Percentiles rank a stretch among this genome's conserved stretches.
These are phyloP conservation scores for Trinorchestia longiramus DNA, from an alignment of 1,140 invertebrate species.

Conservation along the genomic window DNA sequence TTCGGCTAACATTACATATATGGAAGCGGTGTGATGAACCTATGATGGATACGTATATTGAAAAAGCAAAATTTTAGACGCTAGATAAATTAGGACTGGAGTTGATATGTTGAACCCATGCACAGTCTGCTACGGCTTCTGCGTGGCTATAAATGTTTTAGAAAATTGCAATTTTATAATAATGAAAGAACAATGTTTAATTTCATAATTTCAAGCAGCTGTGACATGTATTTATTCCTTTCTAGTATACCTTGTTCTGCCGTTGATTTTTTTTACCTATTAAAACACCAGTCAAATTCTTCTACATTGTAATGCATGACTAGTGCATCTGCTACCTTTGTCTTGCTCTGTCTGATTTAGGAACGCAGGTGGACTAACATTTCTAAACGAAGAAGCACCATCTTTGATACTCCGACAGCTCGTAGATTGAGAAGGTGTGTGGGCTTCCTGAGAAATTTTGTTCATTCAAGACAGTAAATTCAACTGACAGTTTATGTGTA, in stretches of 20 bases:
- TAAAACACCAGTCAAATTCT: background rate
- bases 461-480: background rate
- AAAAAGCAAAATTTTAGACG: no score
- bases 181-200: no score
- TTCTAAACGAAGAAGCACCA: background rate
- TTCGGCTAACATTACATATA: no score
- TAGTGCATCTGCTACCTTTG: background rate
- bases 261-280: background rate
- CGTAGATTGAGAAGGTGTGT: background rate
- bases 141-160: no score
- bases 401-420: background rate
- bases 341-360: background rate
- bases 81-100: no score
- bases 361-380: background rate
- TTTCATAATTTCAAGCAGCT: no score
- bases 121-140: no score
- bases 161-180: no score
- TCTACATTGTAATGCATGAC: background rate
- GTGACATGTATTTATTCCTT: background rate
- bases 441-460: background rate
- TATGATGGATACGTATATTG: no score
- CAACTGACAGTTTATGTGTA: background rate
- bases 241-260: background rate
- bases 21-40: no score
- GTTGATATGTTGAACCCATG: no score